A percentile compares a stretch with the other conserved stretches of the same genome.
phyloP scores from a whole-genome alignment of 2,113 vertebrate species.

The Mystacornis crossleyi region DNA sequence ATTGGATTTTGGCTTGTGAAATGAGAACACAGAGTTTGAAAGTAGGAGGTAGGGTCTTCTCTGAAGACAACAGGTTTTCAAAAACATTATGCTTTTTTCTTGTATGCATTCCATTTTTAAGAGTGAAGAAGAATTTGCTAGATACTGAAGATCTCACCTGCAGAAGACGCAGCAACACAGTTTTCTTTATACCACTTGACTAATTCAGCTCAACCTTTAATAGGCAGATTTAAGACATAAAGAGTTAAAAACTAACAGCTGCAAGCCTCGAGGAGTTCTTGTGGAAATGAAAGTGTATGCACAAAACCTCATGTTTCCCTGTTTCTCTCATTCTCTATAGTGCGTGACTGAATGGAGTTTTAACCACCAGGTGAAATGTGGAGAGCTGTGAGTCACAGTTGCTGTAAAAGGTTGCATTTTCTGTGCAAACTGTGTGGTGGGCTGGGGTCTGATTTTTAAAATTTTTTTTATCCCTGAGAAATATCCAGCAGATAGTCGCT shows the following conservation, averaged over 20 bases:
- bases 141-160: neutral
- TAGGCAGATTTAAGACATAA: neutral
- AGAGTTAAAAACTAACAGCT: neutral
- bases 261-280: neutral
- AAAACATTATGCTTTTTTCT: neutral
- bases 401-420: neutral
- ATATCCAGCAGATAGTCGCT: neutral
- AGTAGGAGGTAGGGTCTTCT: neutral
- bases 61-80: neutral
- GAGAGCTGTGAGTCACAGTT: neutral
- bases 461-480: neutral
- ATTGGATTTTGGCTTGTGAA: neutral
- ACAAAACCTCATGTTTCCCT: neutral
- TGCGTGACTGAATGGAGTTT: neutral
- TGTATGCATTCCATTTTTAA: rapidly evolving
- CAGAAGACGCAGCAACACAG: neutral
- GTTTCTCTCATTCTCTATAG: neutral
- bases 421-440: neutral
- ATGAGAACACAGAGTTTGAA: neutral
- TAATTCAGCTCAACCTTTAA: neutral
- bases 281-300: neutral
- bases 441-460: neutral
- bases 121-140: neutral
- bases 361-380: neutral
- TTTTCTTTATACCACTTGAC: neutral